A percentile compares a stretch with the other conserved stretches of the same genome.
Evolutionary conservation across 2,888 invertebrate species (phyloP).

Genomic region (Autographa pulchrina): DNA sequence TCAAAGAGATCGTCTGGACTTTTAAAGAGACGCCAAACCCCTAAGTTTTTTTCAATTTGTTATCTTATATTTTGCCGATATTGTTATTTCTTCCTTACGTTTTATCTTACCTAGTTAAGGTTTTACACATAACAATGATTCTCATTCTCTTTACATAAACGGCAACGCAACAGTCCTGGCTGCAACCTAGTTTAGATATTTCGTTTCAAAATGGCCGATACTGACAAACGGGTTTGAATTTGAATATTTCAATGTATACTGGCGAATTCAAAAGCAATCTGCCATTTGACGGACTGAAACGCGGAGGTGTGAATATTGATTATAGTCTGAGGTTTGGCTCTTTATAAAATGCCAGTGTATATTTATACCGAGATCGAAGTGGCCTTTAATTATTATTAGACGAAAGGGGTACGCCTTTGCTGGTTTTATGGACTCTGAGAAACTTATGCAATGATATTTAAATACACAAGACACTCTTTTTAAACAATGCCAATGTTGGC

Average conservation of each 20-base stretch:
- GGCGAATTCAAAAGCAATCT: constrained; percentile 1
- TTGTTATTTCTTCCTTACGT: too few relatives aligned
- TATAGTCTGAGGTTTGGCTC: constrained; percentile 13
- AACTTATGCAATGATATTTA: not conserved
- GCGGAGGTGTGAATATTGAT: constrained; percentile 18
- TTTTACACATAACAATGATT: not conserved
- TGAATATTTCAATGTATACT: constrained; percentile 6
- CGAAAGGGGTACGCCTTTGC: constrained; percentile 14
- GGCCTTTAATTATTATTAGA: constrained; percentile 58
- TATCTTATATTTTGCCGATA: too few relatives aligned
- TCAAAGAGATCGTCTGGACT: too few relatives aligned
- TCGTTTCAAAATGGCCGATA: not conserved
- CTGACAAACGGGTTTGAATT: not conserved
- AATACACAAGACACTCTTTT: too few relatives aligned
- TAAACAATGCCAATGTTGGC: too few relatives aligned
- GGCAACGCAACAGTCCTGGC: not conserved
- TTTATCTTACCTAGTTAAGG: too few relatives aligned
- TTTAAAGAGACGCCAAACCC: too few relatives aligned
- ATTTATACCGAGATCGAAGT: constrained; percentile 48
- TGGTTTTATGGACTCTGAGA: constrained; percentile 12
- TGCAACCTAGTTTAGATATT: constrained; percentile 1
- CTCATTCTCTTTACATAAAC: not conserved
- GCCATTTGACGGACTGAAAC: not conserved
- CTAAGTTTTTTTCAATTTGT: too few relatives aligned
- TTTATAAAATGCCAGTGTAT: constrained; percentile 33